Base-by-base conservation (phyloP, 2,797 vertebrate species). In the Chelon auratus region DNA sequence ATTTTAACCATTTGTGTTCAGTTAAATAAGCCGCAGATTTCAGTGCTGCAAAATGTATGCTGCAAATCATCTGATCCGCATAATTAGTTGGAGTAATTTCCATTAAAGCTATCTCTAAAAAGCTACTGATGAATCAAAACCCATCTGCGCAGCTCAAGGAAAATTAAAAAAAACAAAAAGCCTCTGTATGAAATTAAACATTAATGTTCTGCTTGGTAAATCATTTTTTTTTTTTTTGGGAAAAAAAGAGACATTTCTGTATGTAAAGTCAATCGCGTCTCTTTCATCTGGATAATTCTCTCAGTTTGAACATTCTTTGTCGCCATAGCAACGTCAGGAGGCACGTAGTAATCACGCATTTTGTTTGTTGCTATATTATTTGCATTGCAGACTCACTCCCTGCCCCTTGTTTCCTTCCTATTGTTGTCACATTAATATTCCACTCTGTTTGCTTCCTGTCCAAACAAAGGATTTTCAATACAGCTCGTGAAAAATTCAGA, bases 71-170 rank as follows among this genome's bases (percentile, higher is more conserved):
- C 66, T 58, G 63, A 51, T 54, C 43, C 45, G 48, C 48, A 66
- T 61, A 15, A 61, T 48, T 60, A 26, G 39, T 58, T 80, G 72
- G 60, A 72, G 15, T 62, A 36, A 62, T 52, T 72, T 67, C 26
- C 52, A 11, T 62, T 45, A 12, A 48, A 36, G n/a, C 47, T 63
- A 63, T 75, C 58, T 62, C 65, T 47, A 10, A 64, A 30, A 75
- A 69, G 17, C 54, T 33, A 30, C 10, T 36, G 9, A 61, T 77
- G 12, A 51, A 63, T 80, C 18, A 7, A 56, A 68, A 48, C 2
- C 42, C 52, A 65, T 66, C 48, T 18, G 47, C n/a, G 15, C 0
- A 53, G 30, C 8, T 63, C 62, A 26, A 26, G 24, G 24, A 26
- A 26, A 26, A 26, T 26, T 1, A 26, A 26, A 26, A 3, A 50